Evolutionary conservation across 2,888 invertebrate genomes (phyloP).

Genomic region (Cremastinae sp.): DNA sequence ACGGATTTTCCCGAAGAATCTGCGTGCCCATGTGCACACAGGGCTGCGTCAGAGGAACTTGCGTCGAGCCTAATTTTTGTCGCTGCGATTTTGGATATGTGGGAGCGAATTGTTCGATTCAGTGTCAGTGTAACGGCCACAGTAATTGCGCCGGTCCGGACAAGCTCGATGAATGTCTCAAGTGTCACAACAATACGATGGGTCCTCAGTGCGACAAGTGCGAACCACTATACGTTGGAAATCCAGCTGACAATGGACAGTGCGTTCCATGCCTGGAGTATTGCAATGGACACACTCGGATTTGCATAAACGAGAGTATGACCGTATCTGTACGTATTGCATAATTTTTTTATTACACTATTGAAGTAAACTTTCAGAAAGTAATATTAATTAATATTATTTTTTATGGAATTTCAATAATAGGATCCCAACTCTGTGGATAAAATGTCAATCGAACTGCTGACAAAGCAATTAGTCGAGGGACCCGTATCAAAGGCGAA

Average conservation of each 20-base stretch:
- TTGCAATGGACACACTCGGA: constrained; percentile 93
- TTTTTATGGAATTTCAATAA: constrained; percentile 19
- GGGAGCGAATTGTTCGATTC: constrained; percentile 95
- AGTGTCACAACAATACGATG: constrained; percentile 96
- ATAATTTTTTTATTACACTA: not conserved
- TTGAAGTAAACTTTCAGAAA: not conserved
- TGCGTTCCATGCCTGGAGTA: constrained; percentile 94
- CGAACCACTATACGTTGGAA: constrained; percentile 94
- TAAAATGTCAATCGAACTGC: constrained; percentile 80
- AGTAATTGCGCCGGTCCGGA: constrained; percentile 94
- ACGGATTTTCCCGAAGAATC: constrained; percentile 75
- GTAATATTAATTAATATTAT: not conserved
- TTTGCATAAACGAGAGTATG: constrained; percentile 86
- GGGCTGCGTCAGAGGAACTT: constrained; percentile 92
- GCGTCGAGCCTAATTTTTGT: constrained; percentile 91
- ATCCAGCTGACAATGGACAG: constrained; percentile 90
- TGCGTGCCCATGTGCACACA: constrained; percentile 91
- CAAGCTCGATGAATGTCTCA: constrained; percentile 89
- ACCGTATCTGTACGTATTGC: constrained; percentile 74
- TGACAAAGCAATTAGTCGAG: constrained; percentile 85
- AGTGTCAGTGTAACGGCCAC: constrained; percentile 97
- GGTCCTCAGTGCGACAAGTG: constrained; percentile 96
- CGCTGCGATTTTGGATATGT: constrained; percentile 97
- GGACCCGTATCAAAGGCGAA: constrained; percentile 87
- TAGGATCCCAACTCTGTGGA: constrained; percentile 77